Evolutionary conservation across 2,888 invertebrate genomes (phyloP).

Genomic region (Drosophila cyrtoloma): DNA sequence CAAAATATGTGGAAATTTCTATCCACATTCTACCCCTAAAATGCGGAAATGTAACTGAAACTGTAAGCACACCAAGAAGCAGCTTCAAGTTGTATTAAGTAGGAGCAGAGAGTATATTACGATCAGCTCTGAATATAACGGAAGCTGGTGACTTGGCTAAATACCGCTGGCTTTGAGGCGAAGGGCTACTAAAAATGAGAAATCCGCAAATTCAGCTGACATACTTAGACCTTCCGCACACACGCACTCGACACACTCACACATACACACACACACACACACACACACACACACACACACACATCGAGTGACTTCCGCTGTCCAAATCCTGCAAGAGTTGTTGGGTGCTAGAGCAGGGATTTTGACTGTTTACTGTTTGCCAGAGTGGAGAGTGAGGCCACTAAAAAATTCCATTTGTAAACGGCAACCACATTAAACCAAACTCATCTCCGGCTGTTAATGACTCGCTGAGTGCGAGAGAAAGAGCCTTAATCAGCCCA

Average conservation of each 20-base stretch:
- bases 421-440: conserved; percentile 78
- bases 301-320: conserved; percentile 63
- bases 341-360: conserved; percentile 26
- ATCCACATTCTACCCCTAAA: not conserved
- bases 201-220: conserved; percentile 59
- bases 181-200: conserved; percentile 53
- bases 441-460: conserved; percentile 81
- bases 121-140: not conserved
- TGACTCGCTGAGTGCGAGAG: conserved; percentile 64
- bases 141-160: conserved; percentile 43
- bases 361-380: conserved; percentile 43
- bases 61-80: not conserved
- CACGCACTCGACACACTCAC: conserved; percentile 11
- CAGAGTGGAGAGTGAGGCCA: conserved; percentile 37
- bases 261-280: conserved; percentile 9
- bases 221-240: conserved; percentile 43
- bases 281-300: conserved; percentile 24
- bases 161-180: conserved; percentile 24
- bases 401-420: conserved; percentile 81
- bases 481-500: conserved; percentile 47
- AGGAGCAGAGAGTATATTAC: not conserved
- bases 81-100: not conserved
- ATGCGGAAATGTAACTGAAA: conserved; percentile 35
- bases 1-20: not conserved
- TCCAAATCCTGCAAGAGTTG: conserved; percentile 57